Base-by-base conservation (phyloP, 1,140 invertebrate genomes). In the Alviniconcha marisindica region DNA sequence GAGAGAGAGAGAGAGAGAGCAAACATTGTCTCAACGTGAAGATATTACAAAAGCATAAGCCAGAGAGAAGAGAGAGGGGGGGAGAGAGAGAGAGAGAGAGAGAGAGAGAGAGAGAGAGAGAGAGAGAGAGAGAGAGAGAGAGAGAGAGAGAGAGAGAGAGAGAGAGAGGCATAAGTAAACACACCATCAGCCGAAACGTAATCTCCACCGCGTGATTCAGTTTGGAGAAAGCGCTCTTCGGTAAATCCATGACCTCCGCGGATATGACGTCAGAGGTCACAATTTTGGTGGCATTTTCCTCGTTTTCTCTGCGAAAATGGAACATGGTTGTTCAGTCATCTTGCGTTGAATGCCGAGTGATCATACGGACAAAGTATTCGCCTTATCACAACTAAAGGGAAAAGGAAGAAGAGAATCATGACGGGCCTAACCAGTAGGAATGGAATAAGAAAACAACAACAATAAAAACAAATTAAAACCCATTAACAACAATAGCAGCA, bases 251-350 rank as follows among this genome's bases (percentile, higher is more conserved):
- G 14, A 89, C 77, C 48, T 82, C 82, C 14, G 60, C 80, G 1
- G 87, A 87, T 15, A 89, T 40, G 21, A 89, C 79, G 60, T 89
- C 88, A 44, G 87, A 87, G 38, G 80, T 87, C 12, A 89, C 78
- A 10, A 82, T 51, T 21, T 77, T 83, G 2, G 82, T 78, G 28
- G 42, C 63, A 38, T 78, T 83, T 10, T 0, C 40, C 14, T 71
- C 31, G 24, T 51, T 33, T 3, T 77, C 63, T 40, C 82, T 83
- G 82, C 28, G 54, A 56, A 42, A 21, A 36, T n/a, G n/a, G n/a
- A n/a, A n/a, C n/a, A n/a, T n/a, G n/a, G n/a, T n/a, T n/a, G n/a
- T n/a, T n/a, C n/a, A n/a, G n/a, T n/a, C n/a, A n/a, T n/a, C n/a
- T n/a, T n/a, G n/a, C n/a, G n/a, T n/a, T n/a, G n/a, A n/a, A n/a